Evolutionary conservation across 1,140 invertebrate genomes (phyloP).

Genomic region (Sesamia nonagrioides): DNA sequence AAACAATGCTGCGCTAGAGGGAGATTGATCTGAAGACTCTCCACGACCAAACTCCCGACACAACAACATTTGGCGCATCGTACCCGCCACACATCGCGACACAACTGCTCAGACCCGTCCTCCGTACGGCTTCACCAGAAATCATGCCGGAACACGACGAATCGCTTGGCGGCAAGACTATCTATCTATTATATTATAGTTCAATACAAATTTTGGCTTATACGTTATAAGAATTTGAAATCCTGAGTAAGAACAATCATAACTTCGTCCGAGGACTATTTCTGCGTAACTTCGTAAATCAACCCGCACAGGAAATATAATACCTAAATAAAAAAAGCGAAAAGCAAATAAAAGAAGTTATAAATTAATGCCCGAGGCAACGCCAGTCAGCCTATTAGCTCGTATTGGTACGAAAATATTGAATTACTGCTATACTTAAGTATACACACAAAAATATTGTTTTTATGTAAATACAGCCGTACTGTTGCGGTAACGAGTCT

Average conservation of each 20-base stretch:
- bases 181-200: no score
- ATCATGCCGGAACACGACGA: no score
- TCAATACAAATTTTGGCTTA: background rate
- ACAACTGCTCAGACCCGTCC: no score
- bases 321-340: conserved; percentile 18
- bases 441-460: conserved; percentile 70
- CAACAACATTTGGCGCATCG: no score
- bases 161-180: no score
- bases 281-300: background rate
- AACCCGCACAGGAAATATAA: background rate
- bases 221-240: background rate
- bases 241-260: background rate
- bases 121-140: no score
- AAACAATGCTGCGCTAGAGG: no score
- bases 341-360: conserved; percentile 33
- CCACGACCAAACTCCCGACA: no score
- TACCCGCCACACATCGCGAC: no score
- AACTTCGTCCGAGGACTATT: conserved; percentile 7
- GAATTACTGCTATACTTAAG: conserved; percentile 42
- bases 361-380: conserved; percentile 55
- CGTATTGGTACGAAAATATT: conserved; percentile 45
- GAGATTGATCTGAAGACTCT: no score
- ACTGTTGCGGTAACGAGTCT: conserved; percentile 84
- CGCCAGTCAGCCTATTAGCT: conserved; percentile 64
- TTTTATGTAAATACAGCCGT: conserved; percentile 85